Evolutionary conservation across 2,113 vertebrate species (phyloP).

Genomic region (Syngnathus floridae): DNA sequence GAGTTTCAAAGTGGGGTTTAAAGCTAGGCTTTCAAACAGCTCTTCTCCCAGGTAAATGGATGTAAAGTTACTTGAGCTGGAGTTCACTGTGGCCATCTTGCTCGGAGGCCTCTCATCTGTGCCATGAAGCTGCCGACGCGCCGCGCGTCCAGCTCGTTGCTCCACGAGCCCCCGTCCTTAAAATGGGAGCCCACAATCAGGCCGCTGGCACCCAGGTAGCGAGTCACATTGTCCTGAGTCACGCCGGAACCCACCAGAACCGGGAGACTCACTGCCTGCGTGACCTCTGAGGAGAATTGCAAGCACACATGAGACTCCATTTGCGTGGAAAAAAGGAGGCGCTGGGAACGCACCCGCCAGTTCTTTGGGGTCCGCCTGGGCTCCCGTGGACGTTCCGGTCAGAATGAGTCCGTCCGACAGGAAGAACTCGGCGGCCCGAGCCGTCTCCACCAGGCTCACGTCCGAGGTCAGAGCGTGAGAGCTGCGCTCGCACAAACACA

Average conservation of each 20-base stretch:
- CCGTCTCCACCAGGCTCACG: slow-evolving; percentile 68
- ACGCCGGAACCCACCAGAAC: slow-evolving; percentile 82
- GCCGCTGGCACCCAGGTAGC: slow-evolving; percentile 60
- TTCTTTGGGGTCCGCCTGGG: slow-evolving; percentile 66
- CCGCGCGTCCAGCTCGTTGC: slow-evolving; percentile 68
- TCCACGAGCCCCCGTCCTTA: slow-evolving; percentile 78
- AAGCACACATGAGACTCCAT: background rate
- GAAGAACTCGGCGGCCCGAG: slow-evolving; percentile 78
- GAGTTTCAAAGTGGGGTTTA: too few species aligned
- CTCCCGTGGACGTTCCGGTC: slow-evolving; percentile 75
- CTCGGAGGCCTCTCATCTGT: slow-evolving; percentile 62
- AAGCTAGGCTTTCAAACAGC: too few species aligned
- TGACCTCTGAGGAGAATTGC: slow-evolving; percentile 67
- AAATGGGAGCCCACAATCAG: slow-evolving; percentile 83
- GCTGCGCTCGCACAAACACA: slow-evolving; percentile 47
- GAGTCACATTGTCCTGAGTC: slow-evolving; percentile 72
- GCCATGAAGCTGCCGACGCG: slow-evolving; percentile 75
- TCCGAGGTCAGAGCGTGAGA: slow-evolving; percentile 80
- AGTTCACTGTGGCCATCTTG: slow-evolving; percentile 30
- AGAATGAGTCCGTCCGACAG: slow-evolving; percentile 80
- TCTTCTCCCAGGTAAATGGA: too few species aligned
- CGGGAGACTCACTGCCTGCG: slow-evolving; percentile 58
- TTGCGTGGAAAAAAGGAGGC: background rate
- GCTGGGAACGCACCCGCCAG: slow-evolving; percentile 65
- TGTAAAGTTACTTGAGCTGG: background rate